Evolutionary conservation across 2,888 invertebrate species (phyloP), one percentile per base, ranked within the genome.

Genomic region (Agriopis marginaria): DNA sequence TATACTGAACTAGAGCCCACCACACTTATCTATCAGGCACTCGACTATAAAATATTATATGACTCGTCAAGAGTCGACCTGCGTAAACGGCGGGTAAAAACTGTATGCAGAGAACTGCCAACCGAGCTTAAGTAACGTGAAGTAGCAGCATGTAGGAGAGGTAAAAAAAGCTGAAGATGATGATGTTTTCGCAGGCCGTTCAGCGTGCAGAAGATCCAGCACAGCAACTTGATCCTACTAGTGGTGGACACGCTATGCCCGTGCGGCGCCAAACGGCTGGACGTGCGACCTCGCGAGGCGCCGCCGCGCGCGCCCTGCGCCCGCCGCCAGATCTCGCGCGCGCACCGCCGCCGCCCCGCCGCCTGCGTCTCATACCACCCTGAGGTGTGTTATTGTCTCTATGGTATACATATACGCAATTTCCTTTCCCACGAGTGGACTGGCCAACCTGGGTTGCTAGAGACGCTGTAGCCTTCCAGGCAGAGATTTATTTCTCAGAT

Each of bases 161-260:
- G 17, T 2, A 32, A 32, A 32, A 32, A 32, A 32, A 5, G 47
- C 3, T 9, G 39, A 54, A 12, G 5, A 53, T 32, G 32, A 6
- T 17, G 11, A 14, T 44, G 17, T 56, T 3, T 68, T 7, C 11
- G 5, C 92, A 97, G 98, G 83, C 98, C 98, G 40, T 98, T 98
- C 92, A 98, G 98, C 92, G 98, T 98, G 66, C 98, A 98, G 86
- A 98, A 98, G 92, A 97, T 98, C 82, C 97, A 97, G 60, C 97
- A 97, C 88, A 98, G 98, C 85, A 98, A 98, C 94, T 93, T 98
- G 80, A 97, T 98, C 81, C 93, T 98, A 75, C 94, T 98, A 74
- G 98, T 98, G 75, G 98, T 98, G 80, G 98, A 98, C 89, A 98
- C 97, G 32, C 91, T 97, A 78, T 98, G 98, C 87, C 98, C 98